phyloP scores from a whole-genome alignment of 1,140 invertebrate genomes.

The Drosophila setifemur region DNA sequence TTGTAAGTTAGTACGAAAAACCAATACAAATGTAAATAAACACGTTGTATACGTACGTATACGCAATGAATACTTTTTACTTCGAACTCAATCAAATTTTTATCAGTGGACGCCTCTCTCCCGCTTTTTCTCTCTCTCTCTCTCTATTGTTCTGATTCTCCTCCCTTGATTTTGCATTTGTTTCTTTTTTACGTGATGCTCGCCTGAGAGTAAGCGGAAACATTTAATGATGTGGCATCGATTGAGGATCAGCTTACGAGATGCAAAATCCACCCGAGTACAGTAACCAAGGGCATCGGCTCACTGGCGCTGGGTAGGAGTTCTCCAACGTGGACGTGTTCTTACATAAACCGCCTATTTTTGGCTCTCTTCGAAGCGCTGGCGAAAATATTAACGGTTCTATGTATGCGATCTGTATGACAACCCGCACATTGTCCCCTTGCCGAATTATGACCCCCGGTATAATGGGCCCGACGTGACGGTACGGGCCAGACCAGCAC shows the following conservation, averaged over 20 bases:
- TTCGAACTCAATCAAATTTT: too few relatives aligned
- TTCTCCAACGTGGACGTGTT: neutral
- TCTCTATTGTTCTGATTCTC: neutral
- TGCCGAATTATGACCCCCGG: neutral
- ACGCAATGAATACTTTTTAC: too few relatives aligned
- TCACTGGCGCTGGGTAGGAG: neutral
- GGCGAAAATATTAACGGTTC: constrained; percentile 8
- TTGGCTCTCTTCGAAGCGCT: constrained; percentile 4
- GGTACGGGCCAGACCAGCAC: constrained; percentile 10
- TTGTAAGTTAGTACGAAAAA: too few relatives aligned
- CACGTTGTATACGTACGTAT: too few relatives aligned
- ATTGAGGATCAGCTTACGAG: constrained; percentile 29
- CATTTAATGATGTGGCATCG: constrained; percentile 25
- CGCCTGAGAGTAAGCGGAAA: constrained; percentile 18
- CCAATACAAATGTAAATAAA: too few relatives aligned
- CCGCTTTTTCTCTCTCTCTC: neutral
- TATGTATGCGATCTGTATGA: neutral
- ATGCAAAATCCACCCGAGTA: constrained; percentile 27
- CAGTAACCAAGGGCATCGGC: constrained; percentile 19
- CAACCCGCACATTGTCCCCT: neutral
- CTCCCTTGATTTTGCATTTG: constrained; percentile 10
- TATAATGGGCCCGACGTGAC: constrained; percentile 3
- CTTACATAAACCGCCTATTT: constrained; percentile 11
- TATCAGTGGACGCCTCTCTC: too few relatives aligned
- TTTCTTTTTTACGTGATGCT: constrained; percentile 3